phyloP scores from a whole-genome alignment of 2,113 vertebrate species.

The Macroglossus sobrinus region DNA sequence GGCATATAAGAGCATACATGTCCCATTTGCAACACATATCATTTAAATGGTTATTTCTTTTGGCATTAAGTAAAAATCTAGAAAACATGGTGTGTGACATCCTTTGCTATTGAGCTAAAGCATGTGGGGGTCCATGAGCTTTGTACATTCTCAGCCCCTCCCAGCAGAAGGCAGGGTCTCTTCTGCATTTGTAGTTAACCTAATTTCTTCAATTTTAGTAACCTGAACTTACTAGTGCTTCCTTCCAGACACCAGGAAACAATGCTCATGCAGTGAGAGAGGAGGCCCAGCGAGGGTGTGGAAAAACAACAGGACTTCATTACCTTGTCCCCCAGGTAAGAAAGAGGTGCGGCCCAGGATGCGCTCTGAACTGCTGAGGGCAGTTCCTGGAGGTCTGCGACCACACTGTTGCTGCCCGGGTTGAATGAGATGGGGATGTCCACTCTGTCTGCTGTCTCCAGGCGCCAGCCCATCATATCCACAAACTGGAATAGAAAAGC shows the following conservation, averaged over 20 bases:
- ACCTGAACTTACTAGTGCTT: neutral
- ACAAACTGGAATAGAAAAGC: slow-evolving; percentile 84
- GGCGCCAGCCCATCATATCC: slow-evolving; percentile 90
- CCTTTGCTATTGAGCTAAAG: neutral
- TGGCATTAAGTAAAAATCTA: neutral
- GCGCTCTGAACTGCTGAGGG: slow-evolving; percentile 81
- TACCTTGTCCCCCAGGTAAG: slow-evolving; percentile 94
- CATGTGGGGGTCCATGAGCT: accelerated
- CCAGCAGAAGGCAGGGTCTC: accelerated
- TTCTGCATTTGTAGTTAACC: neutral
- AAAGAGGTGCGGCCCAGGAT: slow-evolving; percentile 90
- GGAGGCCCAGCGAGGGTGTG: neutral
- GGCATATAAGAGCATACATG: slow-evolving; percentile 18
- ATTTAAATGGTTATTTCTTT: neutral
- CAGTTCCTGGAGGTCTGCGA: slow-evolving; percentile 94
- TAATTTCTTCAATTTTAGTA: neutral
- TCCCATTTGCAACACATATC: neutral
- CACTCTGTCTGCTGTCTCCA: slow-evolving; percentile 81
- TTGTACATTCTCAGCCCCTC: neutral
- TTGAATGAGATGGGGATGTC: slow-evolving; percentile 89
- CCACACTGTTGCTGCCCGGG: slow-evolving; percentile 88
- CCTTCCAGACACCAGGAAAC: neutral
- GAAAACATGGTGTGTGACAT: neutral
- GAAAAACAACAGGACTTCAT: neutral
- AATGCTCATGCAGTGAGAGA: neutral